Evolutionary conservation across 2,113 vertebrate species (phyloP).

Genomic region (Datnioides undecimradiatus): DNA sequence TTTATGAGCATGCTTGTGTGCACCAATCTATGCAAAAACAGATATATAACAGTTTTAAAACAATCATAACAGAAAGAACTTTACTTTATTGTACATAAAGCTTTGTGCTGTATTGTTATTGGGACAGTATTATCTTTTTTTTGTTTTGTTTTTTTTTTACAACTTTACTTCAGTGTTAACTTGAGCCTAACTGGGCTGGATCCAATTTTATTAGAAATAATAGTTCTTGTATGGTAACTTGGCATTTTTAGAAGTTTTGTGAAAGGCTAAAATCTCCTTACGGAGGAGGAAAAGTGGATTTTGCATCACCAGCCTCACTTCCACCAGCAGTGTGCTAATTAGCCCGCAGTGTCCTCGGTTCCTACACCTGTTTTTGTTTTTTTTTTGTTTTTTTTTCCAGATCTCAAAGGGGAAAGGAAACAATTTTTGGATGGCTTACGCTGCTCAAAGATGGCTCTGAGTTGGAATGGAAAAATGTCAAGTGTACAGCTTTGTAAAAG

Average conservation of each 20-base stretch:
- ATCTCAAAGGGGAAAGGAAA: constrained; percentile 47
- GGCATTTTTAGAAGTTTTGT: constrained; percentile 45
- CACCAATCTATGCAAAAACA: no score
- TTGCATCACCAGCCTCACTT: constrained; percentile 34
- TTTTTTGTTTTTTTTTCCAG: no score
- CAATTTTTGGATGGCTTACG: constrained; percentile 48
- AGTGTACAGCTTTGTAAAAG: constrained; percentile 58
- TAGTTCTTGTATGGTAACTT: constrained; percentile 6
- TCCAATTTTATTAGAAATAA: constrained; percentile 27
- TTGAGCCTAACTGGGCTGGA: not conserved
- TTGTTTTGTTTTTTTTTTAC: not conserved
- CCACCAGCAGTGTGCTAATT: constrained; percentile 61
- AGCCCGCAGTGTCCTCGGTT: constrained; percentile 37
- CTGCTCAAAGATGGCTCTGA: constrained; percentile 53
- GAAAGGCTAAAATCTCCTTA: constrained; percentile 47
- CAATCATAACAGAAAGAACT: not conserved
- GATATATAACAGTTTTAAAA: not conserved
- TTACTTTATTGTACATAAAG: not conserved
- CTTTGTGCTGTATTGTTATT: no score
- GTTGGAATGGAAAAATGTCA: constrained; percentile 71
- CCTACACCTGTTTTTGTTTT: constrained; percentile 36
- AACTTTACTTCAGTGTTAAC: not conserved
- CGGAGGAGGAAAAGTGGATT: constrained; percentile 47
- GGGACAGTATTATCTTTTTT: no score
- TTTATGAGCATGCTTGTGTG: no score